Percentiles rank a stretch among this genome's conserved stretches.
Conservation (phyloP, 2,888 invertebrate genomes). For the Dasypolia templi region DNA sequence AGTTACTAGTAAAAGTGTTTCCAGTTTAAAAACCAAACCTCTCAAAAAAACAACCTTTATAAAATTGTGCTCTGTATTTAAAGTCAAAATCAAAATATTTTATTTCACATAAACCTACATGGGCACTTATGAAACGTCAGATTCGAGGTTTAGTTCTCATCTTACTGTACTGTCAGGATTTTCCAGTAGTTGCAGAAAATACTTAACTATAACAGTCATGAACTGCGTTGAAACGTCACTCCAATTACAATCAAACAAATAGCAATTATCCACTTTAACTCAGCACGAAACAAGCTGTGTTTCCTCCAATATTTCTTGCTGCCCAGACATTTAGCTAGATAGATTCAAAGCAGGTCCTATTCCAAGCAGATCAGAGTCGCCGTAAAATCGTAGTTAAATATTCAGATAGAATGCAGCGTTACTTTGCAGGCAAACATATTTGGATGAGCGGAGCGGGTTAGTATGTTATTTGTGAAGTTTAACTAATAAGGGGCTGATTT, state of each 20-base stretch:
- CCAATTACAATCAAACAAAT: not conserved
- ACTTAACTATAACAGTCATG: not conserved
- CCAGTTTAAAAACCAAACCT: too few species aligned
- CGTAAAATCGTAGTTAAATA: conserved; percentile 53
- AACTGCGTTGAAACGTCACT: not conserved
- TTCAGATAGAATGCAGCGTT: conserved; percentile 34
- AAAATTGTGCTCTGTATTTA: too few species aligned
- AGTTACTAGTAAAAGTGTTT: too few species aligned
- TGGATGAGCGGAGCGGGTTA: conserved; percentile 1
- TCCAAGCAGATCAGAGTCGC: conserved; percentile 15
- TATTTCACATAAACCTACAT: too few species aligned
- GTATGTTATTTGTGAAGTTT: conserved; percentile 28
- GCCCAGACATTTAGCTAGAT: conserved; percentile 19
- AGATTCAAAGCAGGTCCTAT: conserved; percentile 24
- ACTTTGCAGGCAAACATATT: conserved; percentile 41
- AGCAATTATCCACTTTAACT: not conserved
- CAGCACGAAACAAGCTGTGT: not conserved
- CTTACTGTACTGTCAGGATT: not conserved
- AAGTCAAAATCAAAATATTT: too few species aligned
- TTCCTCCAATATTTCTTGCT: not conserved
- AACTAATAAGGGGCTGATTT: conserved; percentile 25
- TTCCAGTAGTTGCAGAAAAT: not conserved
- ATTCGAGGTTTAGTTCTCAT: too few species aligned
- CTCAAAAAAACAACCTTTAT: too few species aligned
- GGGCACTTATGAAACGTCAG: too few species aligned